Evolutionary conservation across 2,797 vertebrate genomes (phyloP), one percentile per base, ranked within the genome.

Genomic region (Melanotaenia nigrans): DNA sequence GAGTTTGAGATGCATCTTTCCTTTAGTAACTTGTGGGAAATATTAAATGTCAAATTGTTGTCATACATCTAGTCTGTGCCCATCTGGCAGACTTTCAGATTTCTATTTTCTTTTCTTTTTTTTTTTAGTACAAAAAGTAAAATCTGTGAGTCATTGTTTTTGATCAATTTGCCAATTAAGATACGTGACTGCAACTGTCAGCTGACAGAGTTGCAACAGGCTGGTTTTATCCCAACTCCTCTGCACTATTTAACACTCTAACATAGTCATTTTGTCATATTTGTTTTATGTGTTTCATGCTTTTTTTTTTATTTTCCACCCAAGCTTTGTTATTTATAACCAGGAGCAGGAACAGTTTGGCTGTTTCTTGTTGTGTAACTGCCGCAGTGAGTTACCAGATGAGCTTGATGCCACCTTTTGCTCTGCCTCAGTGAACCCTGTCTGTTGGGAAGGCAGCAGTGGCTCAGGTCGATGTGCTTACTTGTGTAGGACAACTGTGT

Each of bases 1-100:
- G 30, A 73, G 51, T 73, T 74, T 62, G n/a, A 67, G 54, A 36
- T 61, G 1, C 20, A 16, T 54, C 32, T 72, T 59, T 28, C 67
- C 33, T 73, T 25, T 36, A 16, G 35, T 64, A 70, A 79, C 35
- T 58, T 83, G 69, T 81, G 63, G 66, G 22, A 72, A 75, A 73
- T 61, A 69, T 78, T 61, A 83, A 84, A 85, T 82, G 77, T 81
- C 73, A 82, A 25, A 73, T 68, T 71, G 65, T 74, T 74, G 51
- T 70, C 75, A 61, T 36, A 13, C 30, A 22, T 79, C 76, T 40
- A 65, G 56, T 77, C 4, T 3, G 14, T 36, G 4, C 73, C 70
- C 61, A 77, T 63, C 67, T 78, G 64, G 73, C 56, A 71, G 67
- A 20, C 6, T 47, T 68, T 65, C 53, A 62, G 32, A 55, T 35